phyloP scores from a whole-genome alignment of 2,888 invertebrate species.

The Xylota sylvarum region DNA sequence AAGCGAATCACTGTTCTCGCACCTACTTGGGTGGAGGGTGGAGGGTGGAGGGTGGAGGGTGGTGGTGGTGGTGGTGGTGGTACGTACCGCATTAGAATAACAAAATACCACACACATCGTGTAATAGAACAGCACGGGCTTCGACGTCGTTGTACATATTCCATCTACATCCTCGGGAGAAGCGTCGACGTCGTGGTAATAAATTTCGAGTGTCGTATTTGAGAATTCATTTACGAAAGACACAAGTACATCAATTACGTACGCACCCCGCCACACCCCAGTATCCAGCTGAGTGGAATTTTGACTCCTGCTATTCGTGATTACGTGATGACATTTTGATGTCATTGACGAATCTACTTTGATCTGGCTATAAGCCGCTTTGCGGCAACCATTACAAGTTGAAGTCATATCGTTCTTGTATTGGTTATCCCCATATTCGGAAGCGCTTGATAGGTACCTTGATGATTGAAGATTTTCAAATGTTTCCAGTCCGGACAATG shows the following conservation, averaged over 20 bases:
- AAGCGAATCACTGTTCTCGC: conserved; percentile 58
- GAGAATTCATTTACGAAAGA: conserved; percentile 74
- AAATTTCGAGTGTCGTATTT: conserved; percentile 72
- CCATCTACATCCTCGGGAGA: conserved; percentile 30
- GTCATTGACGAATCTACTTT: conserved; percentile 69
- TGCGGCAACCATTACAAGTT: conserved; percentile 53
- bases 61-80: background rate
- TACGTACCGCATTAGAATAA: conserved; percentile 68
- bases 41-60: background rate
- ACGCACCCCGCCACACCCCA: conserved; percentile 43
- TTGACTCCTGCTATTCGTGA: conserved; percentile 59
- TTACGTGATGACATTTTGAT: conserved; percentile 74
- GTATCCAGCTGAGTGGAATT: conserved; percentile 46
- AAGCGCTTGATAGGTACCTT: conserved; percentile 69
- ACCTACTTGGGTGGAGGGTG: conserved; percentile 11
- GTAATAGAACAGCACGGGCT: conserved; percentile 32
- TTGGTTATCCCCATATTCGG: conserved; percentile 44
- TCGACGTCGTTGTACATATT: conserved; percentile 5
- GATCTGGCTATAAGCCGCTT: conserved; percentile 70
- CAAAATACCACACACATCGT: conserved; percentile 57
- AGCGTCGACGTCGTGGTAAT: conserved; percentile 51
- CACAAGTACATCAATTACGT: conserved; percentile 76
- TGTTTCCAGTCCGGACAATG: conserved; percentile 32
- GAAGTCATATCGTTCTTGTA: background rate
- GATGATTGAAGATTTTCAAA: conserved; percentile 63